Conservation (phyloP, 2,113 vertebrate genomes). For the Engraulis encrasicolus region DNA sequence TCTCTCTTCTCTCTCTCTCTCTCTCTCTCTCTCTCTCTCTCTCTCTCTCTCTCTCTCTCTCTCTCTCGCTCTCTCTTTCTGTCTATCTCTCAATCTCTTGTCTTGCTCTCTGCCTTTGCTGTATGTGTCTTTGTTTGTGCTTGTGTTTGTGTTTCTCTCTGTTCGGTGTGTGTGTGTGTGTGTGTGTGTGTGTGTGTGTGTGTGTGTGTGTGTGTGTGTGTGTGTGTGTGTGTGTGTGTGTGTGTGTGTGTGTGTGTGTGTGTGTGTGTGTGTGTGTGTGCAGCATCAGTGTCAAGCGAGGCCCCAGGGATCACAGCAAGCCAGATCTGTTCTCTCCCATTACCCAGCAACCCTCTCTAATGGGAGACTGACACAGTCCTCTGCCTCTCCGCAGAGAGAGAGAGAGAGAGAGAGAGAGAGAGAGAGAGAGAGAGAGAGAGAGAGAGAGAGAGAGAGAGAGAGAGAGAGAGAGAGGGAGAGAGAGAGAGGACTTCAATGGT, state of each 20-base stretch:
- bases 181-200: no score
- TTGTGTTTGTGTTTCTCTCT: no score
- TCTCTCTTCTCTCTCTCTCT: neutral
- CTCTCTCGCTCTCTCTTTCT: no score
- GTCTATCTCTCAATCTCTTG: no score
- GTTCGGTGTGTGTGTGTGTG: no score
- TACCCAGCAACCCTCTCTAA: conserved; percentile 61
- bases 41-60: conserved; percentile 13
- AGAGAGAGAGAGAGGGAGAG: conserved; percentile 29
- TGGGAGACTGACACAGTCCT: conserved; percentile 50
- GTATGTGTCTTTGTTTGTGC: no score
- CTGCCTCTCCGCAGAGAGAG: conserved; percentile 40
- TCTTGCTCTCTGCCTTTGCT: no score
- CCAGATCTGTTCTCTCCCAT: conserved; percentile 65
- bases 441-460: conserved; percentile 34
- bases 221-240: conserved; percentile 32
- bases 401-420: neutral
- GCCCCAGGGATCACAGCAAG: conserved; percentile 62
- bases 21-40: conserved; percentile 4
- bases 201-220: no score
- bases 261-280: conserved; percentile 23
- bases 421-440: conserved; percentile 32
- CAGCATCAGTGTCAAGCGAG: conserved; percentile 56
- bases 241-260: conserved; percentile 37
- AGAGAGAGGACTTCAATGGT: conserved; percentile 39